Evolutionary conservation across 2,888 invertebrate genomes (phyloP).

Genomic region (Tanypteryx hageni): DNA sequence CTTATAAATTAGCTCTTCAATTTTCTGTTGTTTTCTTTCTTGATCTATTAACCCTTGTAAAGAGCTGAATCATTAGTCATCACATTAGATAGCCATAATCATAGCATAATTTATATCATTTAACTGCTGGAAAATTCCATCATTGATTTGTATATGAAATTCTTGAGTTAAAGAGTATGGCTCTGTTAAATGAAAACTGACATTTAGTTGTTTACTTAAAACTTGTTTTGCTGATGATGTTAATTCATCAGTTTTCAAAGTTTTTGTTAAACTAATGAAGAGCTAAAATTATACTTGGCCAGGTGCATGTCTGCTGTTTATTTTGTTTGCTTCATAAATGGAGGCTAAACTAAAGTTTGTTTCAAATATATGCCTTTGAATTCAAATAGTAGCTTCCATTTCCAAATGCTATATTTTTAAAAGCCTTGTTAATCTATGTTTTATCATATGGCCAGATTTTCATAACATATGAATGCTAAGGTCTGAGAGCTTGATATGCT

Average conservation of each 20-base stretch:
- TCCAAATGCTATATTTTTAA: conserved; percentile 61
- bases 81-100: conserved; percentile 63
- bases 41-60: conserved; percentile 57
- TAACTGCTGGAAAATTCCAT: conserved; percentile 57
- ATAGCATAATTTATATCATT: conserved; percentile 63
- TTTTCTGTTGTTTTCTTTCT: conserved; percentile 64
- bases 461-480: conserved; percentile 59
- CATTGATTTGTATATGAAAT: conserved; percentile 56
- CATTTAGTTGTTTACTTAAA: conserved; percentile 55
- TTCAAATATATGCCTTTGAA: conserved; percentile 57
- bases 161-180: conserved; percentile 44
- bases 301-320: conserved; percentile 64
- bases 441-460: conserved; percentile 61
- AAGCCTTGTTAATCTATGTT: conserved; percentile 60
- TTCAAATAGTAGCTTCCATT: conserved; percentile 60
- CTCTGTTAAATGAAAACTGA: conserved; percentile 58
- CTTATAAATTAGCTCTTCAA: conserved; percentile 63
- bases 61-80: conserved; percentile 63
- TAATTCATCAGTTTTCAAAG: conserved; percentile 35
- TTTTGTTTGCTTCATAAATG: conserved; percentile 59
- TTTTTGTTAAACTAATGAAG: conserved; percentile 55
- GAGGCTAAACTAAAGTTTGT: conserved; percentile 64
- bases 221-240: conserved; percentile 44
- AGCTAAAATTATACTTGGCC: conserved; percentile 60
- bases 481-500: conserved; percentile 63